These are phyloP conservation scores for Anarsia innoxiella DNA, from an alignment of 2,888 invertebrate genomes.

Conservation along the genomic window DNA sequence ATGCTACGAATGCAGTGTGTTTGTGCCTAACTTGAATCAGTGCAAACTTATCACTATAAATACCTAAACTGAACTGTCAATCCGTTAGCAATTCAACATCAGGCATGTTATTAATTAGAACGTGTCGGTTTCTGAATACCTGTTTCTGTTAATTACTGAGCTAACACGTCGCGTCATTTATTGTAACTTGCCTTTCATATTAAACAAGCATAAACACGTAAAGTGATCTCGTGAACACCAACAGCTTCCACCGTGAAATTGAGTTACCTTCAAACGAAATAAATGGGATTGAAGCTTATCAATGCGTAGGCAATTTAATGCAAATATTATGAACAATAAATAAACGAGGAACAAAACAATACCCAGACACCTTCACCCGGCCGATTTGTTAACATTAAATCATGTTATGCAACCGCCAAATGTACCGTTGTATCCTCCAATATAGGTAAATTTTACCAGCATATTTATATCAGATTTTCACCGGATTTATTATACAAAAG, in stretches of 20 bases:
- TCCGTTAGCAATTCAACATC: too few relatives aligned
- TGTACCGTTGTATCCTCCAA: too few relatives aligned
- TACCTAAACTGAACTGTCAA: too few relatives aligned
- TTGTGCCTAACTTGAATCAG: too few relatives aligned
- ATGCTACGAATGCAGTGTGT: too few relatives aligned
- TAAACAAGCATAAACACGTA: not conserved
- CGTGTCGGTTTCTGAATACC: not conserved
- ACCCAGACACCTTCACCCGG: not conserved
- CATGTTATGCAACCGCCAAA: too few relatives aligned
- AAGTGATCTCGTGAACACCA: not conserved
- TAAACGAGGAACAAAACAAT: constrained; percentile 12
- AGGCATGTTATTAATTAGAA: too few relatives aligned
- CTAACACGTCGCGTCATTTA: constrained; percentile 1
- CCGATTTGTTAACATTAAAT: too few relatives aligned
- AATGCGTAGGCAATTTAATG: constrained; percentile 31
- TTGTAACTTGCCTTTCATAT: not conserved
- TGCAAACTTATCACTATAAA: too few relatives aligned
- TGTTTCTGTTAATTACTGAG: constrained; percentile 1
- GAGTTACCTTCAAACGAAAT: constrained; percentile 51
- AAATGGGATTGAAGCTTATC: constrained; percentile 32
- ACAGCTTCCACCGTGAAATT: constrained; percentile 42
- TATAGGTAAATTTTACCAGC: too few relatives aligned
- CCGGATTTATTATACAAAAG: not conserved
- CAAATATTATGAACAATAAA: constrained; percentile 32
- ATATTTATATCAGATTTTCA: too few relatives aligned